Evolutionary conservation across 2,113 vertebrate species (phyloP).

Genomic region (Phalacrocorax pelagicus): DNA sequence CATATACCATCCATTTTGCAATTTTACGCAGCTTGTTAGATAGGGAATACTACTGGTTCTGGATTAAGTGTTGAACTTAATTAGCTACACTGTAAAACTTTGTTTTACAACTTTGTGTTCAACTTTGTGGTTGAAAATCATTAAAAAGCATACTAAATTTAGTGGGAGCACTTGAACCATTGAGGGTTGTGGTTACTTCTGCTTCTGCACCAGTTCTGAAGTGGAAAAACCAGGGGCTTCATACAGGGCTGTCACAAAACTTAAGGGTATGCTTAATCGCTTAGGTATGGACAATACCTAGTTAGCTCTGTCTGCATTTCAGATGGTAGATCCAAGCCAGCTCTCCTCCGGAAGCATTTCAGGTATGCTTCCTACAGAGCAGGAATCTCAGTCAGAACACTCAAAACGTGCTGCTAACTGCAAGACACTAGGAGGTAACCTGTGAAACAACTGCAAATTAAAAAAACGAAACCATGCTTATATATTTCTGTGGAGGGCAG

Average conservation of each 20-base stretch:
- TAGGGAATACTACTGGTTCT: background rate
- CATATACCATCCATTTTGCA: background rate
- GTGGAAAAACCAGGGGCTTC: background rate
- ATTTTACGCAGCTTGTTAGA: background rate
- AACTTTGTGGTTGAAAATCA: background rate
- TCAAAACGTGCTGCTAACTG: background rate
- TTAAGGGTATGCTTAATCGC: background rate
- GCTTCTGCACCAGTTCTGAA: background rate
- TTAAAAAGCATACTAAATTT: accelerated
- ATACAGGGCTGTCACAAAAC: background rate
- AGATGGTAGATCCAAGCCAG: background rate
- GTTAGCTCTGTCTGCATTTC: background rate
- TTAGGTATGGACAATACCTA: background rate
- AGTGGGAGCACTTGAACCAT: background rate
- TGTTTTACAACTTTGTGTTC: too few relatives aligned
- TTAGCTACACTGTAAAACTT: background rate
- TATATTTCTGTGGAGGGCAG: background rate
- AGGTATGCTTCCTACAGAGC: background rate
- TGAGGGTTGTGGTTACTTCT: background rate
- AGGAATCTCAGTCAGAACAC: background rate
- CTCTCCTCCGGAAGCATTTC: background rate
- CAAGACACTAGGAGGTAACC: background rate
- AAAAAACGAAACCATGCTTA: background rate
- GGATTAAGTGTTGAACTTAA: background rate
- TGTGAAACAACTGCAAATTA: background rate